These are phyloP conservation scores for Mus spicilegus DNA, from an alignment of 2,113 vertebrate species.

Conservation along the genomic window DNA sequence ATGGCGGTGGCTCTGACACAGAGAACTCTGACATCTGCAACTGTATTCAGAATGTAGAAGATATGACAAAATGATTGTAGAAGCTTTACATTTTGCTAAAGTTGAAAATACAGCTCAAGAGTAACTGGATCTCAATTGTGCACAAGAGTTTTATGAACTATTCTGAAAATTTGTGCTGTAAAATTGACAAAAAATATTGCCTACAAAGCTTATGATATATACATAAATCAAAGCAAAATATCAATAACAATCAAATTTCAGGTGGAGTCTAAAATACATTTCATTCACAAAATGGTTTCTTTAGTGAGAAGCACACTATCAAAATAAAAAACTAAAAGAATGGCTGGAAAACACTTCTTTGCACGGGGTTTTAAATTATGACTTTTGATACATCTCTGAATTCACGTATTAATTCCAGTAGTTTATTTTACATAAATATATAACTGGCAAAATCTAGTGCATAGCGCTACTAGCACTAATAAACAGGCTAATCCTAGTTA, in stretches of 20 bases:
- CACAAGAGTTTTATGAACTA: neutral
- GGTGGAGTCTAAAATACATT: neutral
- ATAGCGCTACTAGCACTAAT: neutral
- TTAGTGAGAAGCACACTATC: neutral
- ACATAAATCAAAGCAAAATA: slow-evolving; percentile 17
- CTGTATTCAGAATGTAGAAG: neutral
- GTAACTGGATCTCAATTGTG: neutral
- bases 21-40: neutral
- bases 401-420: slow-evolving; percentile 5
- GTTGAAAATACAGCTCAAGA: neutral
- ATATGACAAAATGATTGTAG: neutral
- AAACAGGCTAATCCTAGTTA: neutral
- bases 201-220: neutral
- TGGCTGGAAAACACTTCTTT: slow-evolving; percentile 14
- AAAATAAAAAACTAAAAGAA: slow-evolving; percentile 10
- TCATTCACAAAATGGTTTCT: slow-evolving; percentile 26
- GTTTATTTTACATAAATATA: neutral
- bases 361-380: neutral
- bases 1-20: neutral
- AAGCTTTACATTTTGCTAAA: neutral
- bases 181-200: slow-evolving; percentile 1
- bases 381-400: neutral
- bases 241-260: slow-evolving; percentile 30
- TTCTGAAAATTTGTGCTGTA: neutral
- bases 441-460: neutral